Percentiles rank a stretch among this genome's conserved stretches.
Conservation (phyloP, 2,888 invertebrate species). For the Ophion slaviceki region DNA sequence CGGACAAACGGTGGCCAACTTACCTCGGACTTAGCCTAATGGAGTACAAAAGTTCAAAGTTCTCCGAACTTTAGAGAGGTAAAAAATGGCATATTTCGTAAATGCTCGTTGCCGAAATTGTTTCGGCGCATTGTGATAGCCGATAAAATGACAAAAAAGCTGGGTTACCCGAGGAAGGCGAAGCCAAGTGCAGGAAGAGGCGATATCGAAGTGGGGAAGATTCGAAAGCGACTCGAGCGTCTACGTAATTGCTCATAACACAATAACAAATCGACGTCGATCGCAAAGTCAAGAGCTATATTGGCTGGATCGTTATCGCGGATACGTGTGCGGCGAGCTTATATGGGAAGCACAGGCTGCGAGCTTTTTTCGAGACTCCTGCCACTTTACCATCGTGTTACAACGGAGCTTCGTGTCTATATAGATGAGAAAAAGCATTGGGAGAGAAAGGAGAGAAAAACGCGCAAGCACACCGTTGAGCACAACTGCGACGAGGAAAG, state of each 20-base stretch:
- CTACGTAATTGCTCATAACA: conserved; percentile 51
- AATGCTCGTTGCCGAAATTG: not conserved
- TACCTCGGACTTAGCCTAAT: no score
- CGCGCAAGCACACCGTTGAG: conserved; percentile 41
- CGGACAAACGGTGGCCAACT: no score
- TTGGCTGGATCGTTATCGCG: conserved; percentile 52
- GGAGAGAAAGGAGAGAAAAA: conserved; percentile 16
- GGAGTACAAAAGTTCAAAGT: not conserved
- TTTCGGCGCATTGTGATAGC: not conserved
- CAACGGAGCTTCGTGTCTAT: not conserved
- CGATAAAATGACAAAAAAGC: conserved; percentile 5
- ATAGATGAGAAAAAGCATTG: not conserved
- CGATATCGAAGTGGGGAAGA: conserved; percentile 12
- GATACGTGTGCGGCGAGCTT: conserved; percentile 38
- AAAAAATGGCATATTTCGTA: not conserved
- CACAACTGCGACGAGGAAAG: conserved; percentile 50
- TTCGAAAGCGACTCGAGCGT: conserved; percentile 16
- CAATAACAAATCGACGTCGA: conserved; percentile 44
- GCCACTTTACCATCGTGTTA: conserved; percentile 35
- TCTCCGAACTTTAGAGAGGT: not conserved
- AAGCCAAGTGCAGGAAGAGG: not conserved
- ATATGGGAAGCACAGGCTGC: conserved; percentile 46
- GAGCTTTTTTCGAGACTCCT: conserved; percentile 34
- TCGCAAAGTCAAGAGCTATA: conserved; percentile 51
- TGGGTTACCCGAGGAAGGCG: not conserved